phyloP scores from a whole-genome alignment of 2,797 vertebrate genomes.

The Lindbergichthys nudifrons region DNA sequence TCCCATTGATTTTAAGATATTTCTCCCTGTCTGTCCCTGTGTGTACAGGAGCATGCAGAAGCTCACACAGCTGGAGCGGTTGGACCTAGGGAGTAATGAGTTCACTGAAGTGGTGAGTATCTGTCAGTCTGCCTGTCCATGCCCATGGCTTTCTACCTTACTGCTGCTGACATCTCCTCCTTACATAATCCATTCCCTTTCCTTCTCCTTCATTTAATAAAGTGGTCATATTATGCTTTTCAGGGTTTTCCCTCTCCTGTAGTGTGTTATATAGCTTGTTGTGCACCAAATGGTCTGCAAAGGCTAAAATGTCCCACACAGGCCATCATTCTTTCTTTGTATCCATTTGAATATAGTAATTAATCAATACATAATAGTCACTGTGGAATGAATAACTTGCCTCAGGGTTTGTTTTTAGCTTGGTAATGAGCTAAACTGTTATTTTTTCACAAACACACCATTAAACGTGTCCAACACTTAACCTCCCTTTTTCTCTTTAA shows the following conservation, averaged over 20 bases:
- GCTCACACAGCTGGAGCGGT: constrained; percentile 94
- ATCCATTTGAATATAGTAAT: neutral
- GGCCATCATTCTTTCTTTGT: neutral
- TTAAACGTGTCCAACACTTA: constrained; percentile 7
- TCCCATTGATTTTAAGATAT: constrained; percentile 24
- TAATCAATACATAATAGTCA: constrained; percentile 10
- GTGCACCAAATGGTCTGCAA: no score
- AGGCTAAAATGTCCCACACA: no score
- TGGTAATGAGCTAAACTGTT: constrained; percentile 20
- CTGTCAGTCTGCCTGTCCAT: constrained; percentile 43
- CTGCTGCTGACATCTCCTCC: constrained; percentile 29
- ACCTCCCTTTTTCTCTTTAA: constrained; percentile 33
- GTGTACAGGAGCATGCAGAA: constrained; percentile 95
- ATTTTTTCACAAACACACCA: neutral
- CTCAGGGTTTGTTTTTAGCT: constrained; percentile 11
- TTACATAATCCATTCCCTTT: constrained; percentile 6
- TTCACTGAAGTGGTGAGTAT: constrained; percentile 99
- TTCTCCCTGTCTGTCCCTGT: constrained; percentile 34
- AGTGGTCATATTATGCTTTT: neutral
- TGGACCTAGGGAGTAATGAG: constrained; percentile 99
- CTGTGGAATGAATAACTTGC: constrained; percentile 13
- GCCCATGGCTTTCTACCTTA: constrained; percentile 43
- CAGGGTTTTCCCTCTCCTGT: neutral
- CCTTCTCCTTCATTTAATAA: neutral
- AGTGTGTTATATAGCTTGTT: no score